Evolutionary conservation across 2,797 vertebrate species (phyloP).

Genomic region (Manis crassicaudata): DNA sequence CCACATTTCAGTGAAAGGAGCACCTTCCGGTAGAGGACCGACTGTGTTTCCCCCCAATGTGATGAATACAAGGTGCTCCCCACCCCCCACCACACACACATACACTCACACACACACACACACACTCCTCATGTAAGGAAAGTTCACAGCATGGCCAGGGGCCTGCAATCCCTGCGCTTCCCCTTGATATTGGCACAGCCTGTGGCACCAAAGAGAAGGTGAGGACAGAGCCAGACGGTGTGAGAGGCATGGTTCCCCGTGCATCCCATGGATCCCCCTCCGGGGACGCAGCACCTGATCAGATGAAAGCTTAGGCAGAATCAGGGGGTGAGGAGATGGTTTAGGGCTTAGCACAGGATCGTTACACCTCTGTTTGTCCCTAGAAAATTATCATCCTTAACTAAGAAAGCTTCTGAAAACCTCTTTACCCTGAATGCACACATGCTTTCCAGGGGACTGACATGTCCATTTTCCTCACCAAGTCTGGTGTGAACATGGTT

Average conservation of each 20-base stretch:
- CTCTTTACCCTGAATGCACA: neutral
- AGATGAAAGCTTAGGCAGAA: neutral
- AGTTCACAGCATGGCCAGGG: neutral
- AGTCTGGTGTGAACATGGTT: too few species aligned
- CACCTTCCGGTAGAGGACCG: rapidly evolving
- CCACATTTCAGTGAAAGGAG: neutral
- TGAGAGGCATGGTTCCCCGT: neutral
- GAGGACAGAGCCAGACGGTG: neutral
- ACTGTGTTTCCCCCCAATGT: neutral
- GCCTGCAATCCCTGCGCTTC: neutral
- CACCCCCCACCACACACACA: neutral
- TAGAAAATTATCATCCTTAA: neutral
- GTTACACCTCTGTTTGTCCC: neutral
- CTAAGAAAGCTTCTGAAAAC: neutral
- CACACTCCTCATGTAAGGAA: neutral
- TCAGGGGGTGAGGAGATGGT: neutral
- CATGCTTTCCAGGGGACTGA: neutral
- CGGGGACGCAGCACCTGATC: neutral
- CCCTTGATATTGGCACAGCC: neutral
- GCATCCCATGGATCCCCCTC: too few species aligned
- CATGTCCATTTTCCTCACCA: neutral
- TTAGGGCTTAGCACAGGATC: neutral
- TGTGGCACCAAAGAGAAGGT: neutral
- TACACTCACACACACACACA: neutral
- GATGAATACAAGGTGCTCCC: too few species aligned